phyloP scores from a whole-genome alignment of 2,113 vertebrate genomes.

The Ceratotherium simum region DNA sequence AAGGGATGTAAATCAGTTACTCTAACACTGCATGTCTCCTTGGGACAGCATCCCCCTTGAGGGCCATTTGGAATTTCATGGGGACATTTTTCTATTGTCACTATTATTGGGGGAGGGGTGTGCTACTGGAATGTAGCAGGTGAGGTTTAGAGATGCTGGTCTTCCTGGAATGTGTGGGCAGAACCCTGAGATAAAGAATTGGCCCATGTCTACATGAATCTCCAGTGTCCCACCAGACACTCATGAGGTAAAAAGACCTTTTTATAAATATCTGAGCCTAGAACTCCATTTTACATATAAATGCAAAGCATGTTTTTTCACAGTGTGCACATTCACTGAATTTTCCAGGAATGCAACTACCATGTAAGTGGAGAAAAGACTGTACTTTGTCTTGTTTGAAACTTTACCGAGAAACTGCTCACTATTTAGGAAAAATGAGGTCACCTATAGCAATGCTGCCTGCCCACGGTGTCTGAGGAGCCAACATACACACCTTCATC shows the following conservation, averaged over 20 bases:
- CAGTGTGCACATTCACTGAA: background rate
- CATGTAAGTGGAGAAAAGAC: background rate
- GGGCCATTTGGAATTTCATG: background rate
- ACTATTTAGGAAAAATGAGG: background rate
- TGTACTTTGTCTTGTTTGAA: background rate
- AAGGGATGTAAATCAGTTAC: background rate
- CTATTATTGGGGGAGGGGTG: background rate
- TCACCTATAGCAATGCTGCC: background rate
- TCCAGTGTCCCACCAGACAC: background rate
- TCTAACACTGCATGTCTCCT: background rate
- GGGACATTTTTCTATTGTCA: background rate
- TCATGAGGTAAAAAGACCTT: background rate
- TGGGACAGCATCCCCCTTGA: background rate
- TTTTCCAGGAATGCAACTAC: background rate
- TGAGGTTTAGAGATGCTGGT: background rate
- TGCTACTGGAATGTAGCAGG: background rate
- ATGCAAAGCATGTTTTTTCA: background rate
- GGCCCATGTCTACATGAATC: background rate
- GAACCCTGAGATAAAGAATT: background rate
- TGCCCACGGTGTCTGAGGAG: background rate
- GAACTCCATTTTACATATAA: background rate
- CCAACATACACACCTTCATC: rapidly evolving
- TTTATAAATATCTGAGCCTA: background rate
- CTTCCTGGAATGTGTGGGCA: background rate
- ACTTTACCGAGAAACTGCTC: background rate